Base-by-base conservation (phyloP, 2,888 invertebrate genomes). In the Microplitis deprimator region DNA sequence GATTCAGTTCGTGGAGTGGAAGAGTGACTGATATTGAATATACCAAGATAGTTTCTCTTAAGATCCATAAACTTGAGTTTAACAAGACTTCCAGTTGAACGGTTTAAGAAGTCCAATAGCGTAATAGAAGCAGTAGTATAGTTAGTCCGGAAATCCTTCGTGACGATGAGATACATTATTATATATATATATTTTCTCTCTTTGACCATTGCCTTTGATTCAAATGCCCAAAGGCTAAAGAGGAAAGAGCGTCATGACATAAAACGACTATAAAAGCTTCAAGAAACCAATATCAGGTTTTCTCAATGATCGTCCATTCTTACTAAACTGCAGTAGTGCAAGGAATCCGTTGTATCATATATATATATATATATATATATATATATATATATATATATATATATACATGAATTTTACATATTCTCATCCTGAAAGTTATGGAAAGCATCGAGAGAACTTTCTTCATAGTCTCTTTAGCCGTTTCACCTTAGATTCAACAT, bases 131-230 rank as follows among this genome's bases (percentile, higher is more conserved):
- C 61, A 68, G 69, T 69, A 62, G 75, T 40, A 62, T 62, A 75
- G 75, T 75, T 75, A 68, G 75, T 69, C 70, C 76, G 67, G 78
- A 64, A 69, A 41, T 69, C 74, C 40, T 68, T 75, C 67, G 76
- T 75, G 77, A 71, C 68, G 80, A 81, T 71, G 78, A 76, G 73
- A 76, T 76, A 77, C 68, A 75, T 61, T 75, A 71, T 50, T 50
- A 50, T 8, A 50, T 8, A 50, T 8, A 50, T 50, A 50, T 50
- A 50, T 50, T 71, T 72, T 67, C 60, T 68, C 70, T 64, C 61
- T 73, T 67, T 70, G 61, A 61, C 70, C 61, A 16, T 70, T 60
- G 29, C 70, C 70, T 70, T 70, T 70, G 70, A 60, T 20, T 72
- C n/a, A 3, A 64, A 62, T 40, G 62, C 72, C 72, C 64, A 40